phyloP scores from a whole-genome alignment of 2,888 invertebrate genomes.

The Tinea trinotella region DNA sequence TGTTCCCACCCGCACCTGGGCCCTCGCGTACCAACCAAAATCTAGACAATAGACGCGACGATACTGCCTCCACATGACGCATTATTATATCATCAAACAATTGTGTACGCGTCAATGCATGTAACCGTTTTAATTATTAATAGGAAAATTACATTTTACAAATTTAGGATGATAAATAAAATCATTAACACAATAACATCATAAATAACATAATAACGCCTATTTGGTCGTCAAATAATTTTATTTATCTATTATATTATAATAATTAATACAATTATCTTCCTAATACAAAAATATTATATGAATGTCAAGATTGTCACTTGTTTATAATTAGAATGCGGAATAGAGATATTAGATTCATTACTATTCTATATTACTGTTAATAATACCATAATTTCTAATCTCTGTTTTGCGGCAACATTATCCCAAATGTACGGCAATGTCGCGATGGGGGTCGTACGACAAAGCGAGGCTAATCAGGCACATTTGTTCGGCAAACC shows the following conservation, averaged over 20 bases:
- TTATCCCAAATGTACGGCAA: slow-evolving; percentile 1
- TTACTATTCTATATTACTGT: background rate
- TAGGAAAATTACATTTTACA: no score
- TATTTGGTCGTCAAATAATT: no score
- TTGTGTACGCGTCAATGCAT: background rate
- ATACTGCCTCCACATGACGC: slow-evolving; percentile 2
- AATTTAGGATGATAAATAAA: no score
- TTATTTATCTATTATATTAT: no score
- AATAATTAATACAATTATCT: no score
- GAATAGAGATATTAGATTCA: no score
- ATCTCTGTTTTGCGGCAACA: slow-evolving; percentile 13
- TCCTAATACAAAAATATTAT: no score
- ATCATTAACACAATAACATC: no score
- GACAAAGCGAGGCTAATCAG: slow-evolving; percentile 64
- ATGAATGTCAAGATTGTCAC: no score
- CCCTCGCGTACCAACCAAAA: background rate
- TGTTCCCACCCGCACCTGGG: slow-evolving; percentile 15
- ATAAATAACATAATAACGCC: no score
- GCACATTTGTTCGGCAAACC: slow-evolving; percentile 62
- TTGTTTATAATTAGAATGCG: no score
- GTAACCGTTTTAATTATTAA: background rate
- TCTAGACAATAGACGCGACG: slow-evolving; percentile 12
- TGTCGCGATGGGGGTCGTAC: slow-evolving; percentile 24
- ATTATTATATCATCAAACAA: slow-evolving; percentile 9
- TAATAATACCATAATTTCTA: slow-evolving; percentile 14